A percentile compares a stretch with the other conserved stretches of the same genome.
phyloP scores from a whole-genome alignment of 2,113 vertebrate species.

The Labeo rohita region DNA sequence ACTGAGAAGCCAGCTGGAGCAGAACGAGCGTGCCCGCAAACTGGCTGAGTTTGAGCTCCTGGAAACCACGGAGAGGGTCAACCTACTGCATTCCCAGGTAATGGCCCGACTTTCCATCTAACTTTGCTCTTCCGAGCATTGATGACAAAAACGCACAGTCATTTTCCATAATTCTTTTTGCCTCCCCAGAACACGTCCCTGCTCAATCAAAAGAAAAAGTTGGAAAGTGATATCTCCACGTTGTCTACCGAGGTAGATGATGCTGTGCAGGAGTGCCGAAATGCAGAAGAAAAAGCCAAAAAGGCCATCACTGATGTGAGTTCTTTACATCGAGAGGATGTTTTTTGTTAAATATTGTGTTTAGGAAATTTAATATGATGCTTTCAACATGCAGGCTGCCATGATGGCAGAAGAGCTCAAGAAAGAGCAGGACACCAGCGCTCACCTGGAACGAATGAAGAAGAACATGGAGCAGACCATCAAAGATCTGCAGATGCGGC shows the following conservation, averaged over 20 bases:
- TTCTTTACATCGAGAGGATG: background rate
- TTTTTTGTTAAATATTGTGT: background rate
- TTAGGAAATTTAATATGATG: background rate
- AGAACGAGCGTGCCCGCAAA: constrained; percentile 85
- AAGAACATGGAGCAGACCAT: constrained; percentile 96
- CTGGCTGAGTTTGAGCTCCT: constrained; percentile 90
- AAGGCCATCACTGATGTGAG: constrained; percentile 92
- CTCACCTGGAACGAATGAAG: constrained; percentile 93
- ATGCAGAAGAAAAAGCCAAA: constrained; percentile 92
- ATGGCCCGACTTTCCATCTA: background rate
- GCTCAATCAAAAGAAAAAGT: constrained; percentile 93
- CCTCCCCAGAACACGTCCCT: constrained; percentile 83
- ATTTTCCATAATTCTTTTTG: constrained; percentile 31
- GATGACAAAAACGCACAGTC: background rate
- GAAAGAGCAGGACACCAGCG: constrained; percentile 91
- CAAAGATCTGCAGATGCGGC: constrained; percentile 90
- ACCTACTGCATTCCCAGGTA: constrained; percentile 90
- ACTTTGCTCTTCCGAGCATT: background rate
- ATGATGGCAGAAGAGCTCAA: constrained; percentile 98
- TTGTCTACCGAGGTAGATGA: constrained; percentile 88
- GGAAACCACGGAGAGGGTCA: constrained; percentile 87
- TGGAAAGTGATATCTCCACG: constrained; percentile 83
- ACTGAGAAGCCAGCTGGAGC: constrained; percentile 83
- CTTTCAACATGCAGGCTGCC: constrained; percentile 78
- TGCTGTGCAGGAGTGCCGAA: constrained; percentile 85